A percentile compares a stretch with the other conserved stretches of the same genome.
phyloP scores from a whole-genome alignment of 2,797 vertebrate genomes.

The Sandelia bainsii region DNA sequence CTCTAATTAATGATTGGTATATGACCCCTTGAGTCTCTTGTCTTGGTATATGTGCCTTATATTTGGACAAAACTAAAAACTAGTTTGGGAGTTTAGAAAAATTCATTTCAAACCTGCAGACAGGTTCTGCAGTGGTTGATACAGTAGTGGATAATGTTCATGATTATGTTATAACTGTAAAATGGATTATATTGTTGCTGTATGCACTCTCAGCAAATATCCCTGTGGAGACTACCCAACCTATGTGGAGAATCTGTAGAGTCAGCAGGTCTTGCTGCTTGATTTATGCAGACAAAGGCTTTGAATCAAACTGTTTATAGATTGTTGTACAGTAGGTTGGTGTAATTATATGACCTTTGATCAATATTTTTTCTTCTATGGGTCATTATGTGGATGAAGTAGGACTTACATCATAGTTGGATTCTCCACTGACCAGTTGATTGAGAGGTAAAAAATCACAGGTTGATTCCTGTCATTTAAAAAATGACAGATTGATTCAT shows the following conservation, averaged over 20 bases:
- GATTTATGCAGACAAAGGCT: conserved; percentile 44
- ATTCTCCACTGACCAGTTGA: conserved; percentile 32
- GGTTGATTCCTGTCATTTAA: too few species aligned
- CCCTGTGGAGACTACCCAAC: conserved; percentile 23
- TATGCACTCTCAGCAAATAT: conserved; percentile 32
- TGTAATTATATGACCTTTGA: conserved; percentile 48
- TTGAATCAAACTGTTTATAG: conserved; percentile 31
- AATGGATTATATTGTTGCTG: conserved; percentile 39
- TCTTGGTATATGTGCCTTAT: conserved; percentile 75
- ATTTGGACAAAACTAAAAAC: conserved; percentile 47
- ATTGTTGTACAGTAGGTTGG: conserved; percentile 19
- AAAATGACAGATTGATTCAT: too few species aligned
- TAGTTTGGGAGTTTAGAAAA: conserved; percentile 22
- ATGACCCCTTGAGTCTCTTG: conserved; percentile 44
- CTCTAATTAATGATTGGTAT: conserved; percentile 43
- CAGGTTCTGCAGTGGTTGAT: conserved; percentile 60
- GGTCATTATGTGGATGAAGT: conserved; percentile 24
- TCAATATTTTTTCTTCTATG: conserved; percentile 22
- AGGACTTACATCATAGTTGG: conserved; percentile 17
- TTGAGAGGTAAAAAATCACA: conserved; percentile 26
- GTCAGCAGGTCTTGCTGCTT: conserved; percentile 30
- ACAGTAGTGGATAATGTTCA: conserved; percentile 17
- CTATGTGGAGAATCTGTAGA: conserved; percentile 24
- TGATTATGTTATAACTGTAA: conserved; percentile 21
- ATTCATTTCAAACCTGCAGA: conserved; percentile 59